Evolutionary conservation across 2,113 vertebrate genomes (phyloP).

Genomic region (Ictalurus furcatus): DNA sequence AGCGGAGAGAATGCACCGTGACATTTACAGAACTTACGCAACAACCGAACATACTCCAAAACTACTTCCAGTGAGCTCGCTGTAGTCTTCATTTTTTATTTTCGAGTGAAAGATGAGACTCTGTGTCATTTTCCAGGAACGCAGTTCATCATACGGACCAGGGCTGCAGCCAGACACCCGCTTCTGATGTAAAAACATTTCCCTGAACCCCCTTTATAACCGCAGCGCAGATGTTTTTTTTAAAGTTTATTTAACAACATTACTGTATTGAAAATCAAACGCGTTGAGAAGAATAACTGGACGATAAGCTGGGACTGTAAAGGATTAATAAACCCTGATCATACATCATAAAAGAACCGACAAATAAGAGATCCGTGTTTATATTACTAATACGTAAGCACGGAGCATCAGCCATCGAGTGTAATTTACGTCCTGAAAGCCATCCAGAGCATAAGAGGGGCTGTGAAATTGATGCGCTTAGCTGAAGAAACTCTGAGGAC

Average conservation of each 20-base stretch:
- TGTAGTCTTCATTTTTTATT: neutral
- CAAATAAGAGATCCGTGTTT: slow-evolving; percentile 2
- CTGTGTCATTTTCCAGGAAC: neutral
- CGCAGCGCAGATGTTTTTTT: neutral
- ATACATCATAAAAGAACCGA: slow-evolving; percentile 14
- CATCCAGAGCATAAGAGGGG: slow-evolving; percentile 13
- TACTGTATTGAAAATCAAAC: neutral
- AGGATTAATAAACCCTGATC: neutral
- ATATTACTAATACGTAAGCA: neutral
- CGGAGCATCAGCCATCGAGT: neutral
- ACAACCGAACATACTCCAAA: neutral
- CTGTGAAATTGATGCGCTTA: neutral
- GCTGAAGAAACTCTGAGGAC: neutral
- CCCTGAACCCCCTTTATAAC: neutral
- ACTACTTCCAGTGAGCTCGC: neutral
- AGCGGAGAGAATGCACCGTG: slow-evolving; percentile 7
- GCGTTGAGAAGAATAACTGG: neutral
- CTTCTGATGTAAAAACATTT: neutral
- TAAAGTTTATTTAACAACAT: neutral
- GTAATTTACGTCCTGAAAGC: slow-evolving; percentile 28
- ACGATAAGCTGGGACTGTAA: neutral
- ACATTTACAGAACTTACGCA: slow-evolving; percentile 11
- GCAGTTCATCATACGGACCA: neutral
- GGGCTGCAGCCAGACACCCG: neutral
- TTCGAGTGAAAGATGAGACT: neutral